Evolutionary conservation across 2,797 vertebrate species (phyloP), one percentile per base, ranked within the genome.

Genomic region (Dromococcyx pavoninus): DNA sequence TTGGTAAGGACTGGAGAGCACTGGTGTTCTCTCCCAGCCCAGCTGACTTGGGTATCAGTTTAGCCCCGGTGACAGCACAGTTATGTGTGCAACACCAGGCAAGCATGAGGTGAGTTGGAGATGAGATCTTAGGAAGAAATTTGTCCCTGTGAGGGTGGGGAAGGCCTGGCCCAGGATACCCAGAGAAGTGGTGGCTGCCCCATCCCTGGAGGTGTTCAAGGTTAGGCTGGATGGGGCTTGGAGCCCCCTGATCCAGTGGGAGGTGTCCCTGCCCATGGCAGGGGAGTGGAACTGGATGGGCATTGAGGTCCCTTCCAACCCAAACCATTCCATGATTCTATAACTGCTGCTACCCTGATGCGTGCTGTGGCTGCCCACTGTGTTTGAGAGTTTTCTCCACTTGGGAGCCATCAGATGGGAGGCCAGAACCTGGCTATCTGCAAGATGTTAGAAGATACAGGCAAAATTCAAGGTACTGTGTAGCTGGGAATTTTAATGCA

Each of bases 81-180:
- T 54, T 48, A 43, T 1, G 1, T 35, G 11, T n/a, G 2, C 9
- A 24, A 2, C 15, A 3, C 25, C 11, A 8, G n/a, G 11, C 10
- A 6, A 18, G 53, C 46, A 18, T 21, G 22, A 22, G 46, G 21
- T 46, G 9, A 46, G 46, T 22, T 46, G 46, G 19, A 10, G 46
- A 23, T 46, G 46, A 46, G 46, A 46, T 46, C 19, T 46, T 22
- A 22, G 21, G 46, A 22, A 46, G 9, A 22, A 46, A 46, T 18
- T 17, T 18, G 44, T 8, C 18, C 17, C 44, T 8, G 17, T 17
- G 46, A 46, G 46, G 18, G 46, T 46, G 46, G 19, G 46, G 46
- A 46, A 46, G 46, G 46, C 43, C 46, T 46, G 46, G 19, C 46
- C 21, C 18, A 46, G 46, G 46, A 22, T 46, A 19, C 46, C 46